Evolutionary conservation across 2,797 vertebrate genomes (phyloP).

Genomic region (Echiichthys vipera): DNA sequence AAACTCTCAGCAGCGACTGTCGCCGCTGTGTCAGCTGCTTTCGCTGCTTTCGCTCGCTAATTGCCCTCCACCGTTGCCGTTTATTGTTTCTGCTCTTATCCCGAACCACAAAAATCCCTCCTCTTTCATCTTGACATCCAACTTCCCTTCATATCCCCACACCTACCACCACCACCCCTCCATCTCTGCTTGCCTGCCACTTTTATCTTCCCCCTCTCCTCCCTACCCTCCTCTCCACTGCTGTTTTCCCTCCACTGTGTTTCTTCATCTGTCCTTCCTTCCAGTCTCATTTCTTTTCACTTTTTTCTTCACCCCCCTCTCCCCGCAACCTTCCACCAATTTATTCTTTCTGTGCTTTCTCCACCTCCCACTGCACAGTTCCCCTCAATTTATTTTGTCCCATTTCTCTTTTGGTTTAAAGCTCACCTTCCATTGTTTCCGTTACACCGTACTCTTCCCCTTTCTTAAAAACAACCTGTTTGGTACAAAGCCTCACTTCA

Average conservation of each 20-base stretch:
- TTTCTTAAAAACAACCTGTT: neutral
- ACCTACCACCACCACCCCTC: too few species aligned
- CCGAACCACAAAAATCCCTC: conserved; percentile 6
- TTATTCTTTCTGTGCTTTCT: conserved; percentile 14
- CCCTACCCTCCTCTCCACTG: neutral
- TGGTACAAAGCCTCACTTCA: neutral
- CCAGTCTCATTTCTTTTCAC: conserved; percentile 14
- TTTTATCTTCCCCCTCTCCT: conserved; percentile 17
- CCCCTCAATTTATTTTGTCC: conserved; percentile 16
- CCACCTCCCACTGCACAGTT: conserved; percentile 3
- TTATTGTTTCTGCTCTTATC: conserved; percentile 11
- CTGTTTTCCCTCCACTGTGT: neutral
- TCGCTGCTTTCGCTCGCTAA: neutral
- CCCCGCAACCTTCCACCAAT: conserved; percentile 19
- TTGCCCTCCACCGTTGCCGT: neutral
- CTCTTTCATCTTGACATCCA: conserved; percentile 41
- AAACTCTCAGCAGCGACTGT: neutral
- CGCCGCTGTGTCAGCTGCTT: neutral
- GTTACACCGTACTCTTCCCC: fast-evolving
- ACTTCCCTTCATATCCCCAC: neutral
- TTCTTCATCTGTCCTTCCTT: neutral
- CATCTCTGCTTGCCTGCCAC: neutral
- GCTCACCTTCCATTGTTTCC: neutral
- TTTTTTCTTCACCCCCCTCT: neutral
- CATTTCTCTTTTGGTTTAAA: conserved; percentile 7